Evolutionary conservation across 2,888 invertebrate species (phyloP), one percentile per base, ranked within the genome.

Genomic region (Halictus quadricinctus): DNA sequence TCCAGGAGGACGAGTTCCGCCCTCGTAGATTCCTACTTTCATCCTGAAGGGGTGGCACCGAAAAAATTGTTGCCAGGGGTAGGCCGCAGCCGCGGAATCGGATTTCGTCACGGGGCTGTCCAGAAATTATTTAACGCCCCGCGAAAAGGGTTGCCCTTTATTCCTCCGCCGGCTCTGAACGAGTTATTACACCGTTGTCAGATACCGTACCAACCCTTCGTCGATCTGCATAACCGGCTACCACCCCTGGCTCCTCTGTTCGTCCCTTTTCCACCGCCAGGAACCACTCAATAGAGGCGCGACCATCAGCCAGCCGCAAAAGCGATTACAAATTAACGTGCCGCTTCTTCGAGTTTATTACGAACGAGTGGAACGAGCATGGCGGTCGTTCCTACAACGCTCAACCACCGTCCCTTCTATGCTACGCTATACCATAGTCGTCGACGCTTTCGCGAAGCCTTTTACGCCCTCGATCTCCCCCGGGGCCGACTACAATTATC

Each of bases 321-420:
- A 94, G 92, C 93, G 92, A 93, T 94, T 94, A 93, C 93, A 92
- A 94, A 94, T 94, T 94, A 94, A 93, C 93, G 93, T 84, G 87
- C 84, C 91, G 91, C 90, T 93, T 92, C 91, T 92, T 91, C 89
- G 90, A 91, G 90, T 91, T 93, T 92, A 92, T 93, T 93, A 94
- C 93, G 90, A 92, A 91, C 91, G 88, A 66, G n/a, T 12, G 58
- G 90, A 92, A 91, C 91, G 64, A 64, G 64, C 29, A 64, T 29
- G 64, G 64, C 64, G 64, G 64, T 64, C 64, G 64, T 36, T 64
- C 15, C 64, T 29, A 64, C 64, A 29, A 29, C 64, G 36, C 36
- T 64, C 64, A 64, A 29, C 64, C 69, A 12, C 12, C 21, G 36
- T 15, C 21, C 41, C 41, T 58, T 58, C 58, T n/a, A n/a, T 4